A percentile compares a stretch with the other conserved stretches of the same genome.
phyloP scores from a whole-genome alignment of 1,140 invertebrate species.

The Fopius arisanus region DNA sequence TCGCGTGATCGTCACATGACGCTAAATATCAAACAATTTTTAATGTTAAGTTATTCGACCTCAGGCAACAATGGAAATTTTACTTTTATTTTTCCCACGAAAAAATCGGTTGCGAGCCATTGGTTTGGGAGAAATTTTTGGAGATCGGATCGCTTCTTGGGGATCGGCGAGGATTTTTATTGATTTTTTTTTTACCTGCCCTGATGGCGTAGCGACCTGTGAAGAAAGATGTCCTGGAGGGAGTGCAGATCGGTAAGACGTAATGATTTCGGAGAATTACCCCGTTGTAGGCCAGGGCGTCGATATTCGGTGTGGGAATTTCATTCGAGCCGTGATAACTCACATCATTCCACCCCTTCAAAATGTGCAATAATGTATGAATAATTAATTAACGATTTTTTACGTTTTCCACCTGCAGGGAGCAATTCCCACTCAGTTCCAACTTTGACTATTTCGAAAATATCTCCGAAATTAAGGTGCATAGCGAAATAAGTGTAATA shows the following conservation, averaged over 20 bases:
- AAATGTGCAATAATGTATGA: constrained; percentile 13
- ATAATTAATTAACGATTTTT: background rate
- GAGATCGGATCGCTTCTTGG: constrained; percentile 1
- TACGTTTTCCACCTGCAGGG: background rate
- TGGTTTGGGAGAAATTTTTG: no score
- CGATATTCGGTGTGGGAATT: constrained; percentile 75
- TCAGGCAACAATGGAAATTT: no score
- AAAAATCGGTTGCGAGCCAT: no score
- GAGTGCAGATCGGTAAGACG: constrained; percentile 68
- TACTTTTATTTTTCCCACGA: no score
- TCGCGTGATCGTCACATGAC: background rate
- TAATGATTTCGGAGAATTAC: constrained; percentile 72
- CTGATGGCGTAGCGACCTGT: constrained; percentile 73
- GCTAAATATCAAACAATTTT: background rate
- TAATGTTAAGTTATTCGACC: no score
- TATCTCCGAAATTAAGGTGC: no score
- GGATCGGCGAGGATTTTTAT: background rate
- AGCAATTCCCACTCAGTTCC: background rate
- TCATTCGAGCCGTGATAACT: constrained; percentile 75
- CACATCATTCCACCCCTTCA: constrained; percentile 77
- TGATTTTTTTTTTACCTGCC: constrained; percentile 65
- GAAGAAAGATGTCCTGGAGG: constrained; percentile 70
- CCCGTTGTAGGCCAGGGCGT: constrained; percentile 70
- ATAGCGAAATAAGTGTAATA: no score
- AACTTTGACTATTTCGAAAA: no score